A percentile compares a stretch with the other conserved stretches of the same genome.
Evolutionary conservation across 1,140 invertebrate genomes (phyloP).

Genomic region (Cydia fagiglandana): DNA sequence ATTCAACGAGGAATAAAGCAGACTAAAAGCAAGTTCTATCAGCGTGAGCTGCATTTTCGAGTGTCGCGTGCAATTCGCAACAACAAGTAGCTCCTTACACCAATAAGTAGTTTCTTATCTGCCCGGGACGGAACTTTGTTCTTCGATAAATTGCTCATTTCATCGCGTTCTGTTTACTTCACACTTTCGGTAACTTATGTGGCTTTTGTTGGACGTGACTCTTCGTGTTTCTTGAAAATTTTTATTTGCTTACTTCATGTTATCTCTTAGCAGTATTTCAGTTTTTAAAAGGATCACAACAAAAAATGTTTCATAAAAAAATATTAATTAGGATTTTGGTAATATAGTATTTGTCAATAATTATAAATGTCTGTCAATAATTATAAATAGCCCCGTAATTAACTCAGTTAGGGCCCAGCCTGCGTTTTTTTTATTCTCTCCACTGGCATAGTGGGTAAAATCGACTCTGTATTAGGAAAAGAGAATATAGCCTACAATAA

Average conservation of each 20-base stretch:
- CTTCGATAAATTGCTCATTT: slow-evolving; percentile 16
- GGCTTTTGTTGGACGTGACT: slow-evolving; percentile 2
- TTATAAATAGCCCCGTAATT: too few species aligned
- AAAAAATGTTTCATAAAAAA: too few species aligned
- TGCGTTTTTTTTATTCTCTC: too few species aligned
- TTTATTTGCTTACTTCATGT: not conserved
- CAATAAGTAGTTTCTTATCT: slow-evolving; percentile 21
- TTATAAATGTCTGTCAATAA: too few species aligned
- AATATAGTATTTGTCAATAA: too few species aligned
- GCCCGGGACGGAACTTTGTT: not conserved
- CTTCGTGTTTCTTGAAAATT: not conserved
- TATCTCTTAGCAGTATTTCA: not conserved
- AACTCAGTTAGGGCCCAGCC: too few species aligned
- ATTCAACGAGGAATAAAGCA: not conserved
- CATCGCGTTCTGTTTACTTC: slow-evolving; percentile 4
- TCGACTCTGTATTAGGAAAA: too few species aligned
- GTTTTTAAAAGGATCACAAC: too few species aligned
- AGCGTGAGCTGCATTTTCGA: not conserved
- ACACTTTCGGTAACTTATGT: slow-evolving; percentile 16
- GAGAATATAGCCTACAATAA: too few species aligned
- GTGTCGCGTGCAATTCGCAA: not conserved
- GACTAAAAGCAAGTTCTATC: not conserved
- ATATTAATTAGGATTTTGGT: too few species aligned
- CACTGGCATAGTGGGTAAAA: too few species aligned
- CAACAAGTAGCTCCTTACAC: not conserved